phyloP scores from a whole-genome alignment of 2,888 invertebrate genomes.

The Patella caerulea region DNA sequence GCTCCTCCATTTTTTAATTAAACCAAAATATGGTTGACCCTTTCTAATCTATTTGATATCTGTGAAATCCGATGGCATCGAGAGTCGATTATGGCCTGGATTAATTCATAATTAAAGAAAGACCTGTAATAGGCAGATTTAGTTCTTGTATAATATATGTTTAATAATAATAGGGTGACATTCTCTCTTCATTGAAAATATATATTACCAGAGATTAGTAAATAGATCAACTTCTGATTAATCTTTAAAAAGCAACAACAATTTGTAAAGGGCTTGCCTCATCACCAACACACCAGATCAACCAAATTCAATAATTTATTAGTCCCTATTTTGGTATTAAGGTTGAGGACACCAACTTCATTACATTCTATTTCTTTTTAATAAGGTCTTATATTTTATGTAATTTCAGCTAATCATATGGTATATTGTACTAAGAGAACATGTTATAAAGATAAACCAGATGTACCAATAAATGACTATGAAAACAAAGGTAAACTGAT shows the following conservation, averaged over 20 bases:
- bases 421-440: constrained; percentile 64
- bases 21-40: no score
- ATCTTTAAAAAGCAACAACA: not conserved
- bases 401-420: constrained; percentile 65
- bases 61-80: no score
- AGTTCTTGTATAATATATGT: no score
- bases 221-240: not conserved
- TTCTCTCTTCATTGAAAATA: not conserved
- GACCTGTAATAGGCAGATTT: no score
- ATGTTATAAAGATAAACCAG: constrained; percentile 56
- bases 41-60: no score
- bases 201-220: not conserved
- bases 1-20: no score
- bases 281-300: not conserved
- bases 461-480: constrained; percentile 31
- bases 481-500: constrained; percentile 28
- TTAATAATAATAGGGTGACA: no score
- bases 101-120: no score
- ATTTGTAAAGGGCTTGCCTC: not conserved
- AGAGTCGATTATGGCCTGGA: no score
- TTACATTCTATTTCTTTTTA: not conserved
- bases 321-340: not conserved
- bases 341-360: not conserved
- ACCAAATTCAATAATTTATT: not conserved
- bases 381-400: not conserved